Conservation (phyloP, 1,140 invertebrate species). For the Musca domestica region DNA sequence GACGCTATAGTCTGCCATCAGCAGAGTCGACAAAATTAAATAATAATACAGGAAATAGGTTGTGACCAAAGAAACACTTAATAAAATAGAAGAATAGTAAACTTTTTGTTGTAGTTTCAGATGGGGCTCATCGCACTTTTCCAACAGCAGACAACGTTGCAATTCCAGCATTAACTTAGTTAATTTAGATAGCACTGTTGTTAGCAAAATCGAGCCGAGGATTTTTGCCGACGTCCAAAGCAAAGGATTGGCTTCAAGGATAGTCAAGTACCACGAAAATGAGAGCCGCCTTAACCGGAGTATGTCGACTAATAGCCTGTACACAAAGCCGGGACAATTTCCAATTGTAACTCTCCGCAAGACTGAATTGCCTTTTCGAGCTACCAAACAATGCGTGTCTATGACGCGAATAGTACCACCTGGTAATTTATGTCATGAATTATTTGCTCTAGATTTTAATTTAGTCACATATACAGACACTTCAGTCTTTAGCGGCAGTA, state of each 20-base stretch:
- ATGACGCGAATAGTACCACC: conserved; percentile 53
- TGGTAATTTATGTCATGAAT: conserved; percentile 30
- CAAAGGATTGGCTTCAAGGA: conserved; percentile 52
- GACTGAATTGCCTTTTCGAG: conserved; percentile 41
- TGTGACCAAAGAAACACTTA: not conserved
- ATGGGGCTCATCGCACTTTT: no score
- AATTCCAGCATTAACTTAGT: conserved; percentile 29
- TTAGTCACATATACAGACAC: conserved; percentile 26
- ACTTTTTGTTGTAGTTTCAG: no score
- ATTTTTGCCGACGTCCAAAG: conserved; percentile 55
- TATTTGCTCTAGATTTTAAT: not conserved
- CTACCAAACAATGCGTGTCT: conserved; percentile 40
- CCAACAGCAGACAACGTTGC: conserved; percentile 24
- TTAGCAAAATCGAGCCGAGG: conserved; percentile 48
- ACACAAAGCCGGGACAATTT: conserved; percentile 48
- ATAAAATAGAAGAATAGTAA: conserved; percentile 22
- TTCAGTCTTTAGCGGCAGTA: conserved; percentile 35
- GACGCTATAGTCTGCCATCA: no score
- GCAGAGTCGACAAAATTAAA: conserved; percentile 30
- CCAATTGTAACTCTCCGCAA: conserved; percentile 45
- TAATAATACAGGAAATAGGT: no score
- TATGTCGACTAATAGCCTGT: conserved; percentile 43
- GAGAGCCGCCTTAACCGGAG: conserved; percentile 40
- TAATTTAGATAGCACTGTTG: not conserved
- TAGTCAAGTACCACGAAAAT: conserved; percentile 54